Conservation (phyloP, 2,797 vertebrate genomes). For the Esox masquinongy region DNA sequence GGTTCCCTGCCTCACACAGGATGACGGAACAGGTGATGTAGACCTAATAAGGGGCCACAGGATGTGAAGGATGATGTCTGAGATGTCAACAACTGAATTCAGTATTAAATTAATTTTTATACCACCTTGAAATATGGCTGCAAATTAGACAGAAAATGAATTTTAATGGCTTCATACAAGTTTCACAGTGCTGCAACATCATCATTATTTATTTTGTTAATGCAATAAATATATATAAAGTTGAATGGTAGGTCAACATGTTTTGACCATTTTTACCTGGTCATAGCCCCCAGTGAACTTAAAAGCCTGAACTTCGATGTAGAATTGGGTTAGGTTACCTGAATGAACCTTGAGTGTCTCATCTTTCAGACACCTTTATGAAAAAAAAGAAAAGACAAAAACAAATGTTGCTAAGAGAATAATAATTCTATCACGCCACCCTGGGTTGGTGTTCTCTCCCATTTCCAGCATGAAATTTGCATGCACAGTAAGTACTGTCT, state of each 20-base stretch:
- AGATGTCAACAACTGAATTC: too few species aligned
- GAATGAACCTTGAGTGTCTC: conserved; percentile 47
- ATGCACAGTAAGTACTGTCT: neutral
- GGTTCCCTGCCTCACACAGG: too few species aligned
- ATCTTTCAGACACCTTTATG: conserved; percentile 65
- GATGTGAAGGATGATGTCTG: neutral
- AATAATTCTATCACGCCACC: too few species aligned
- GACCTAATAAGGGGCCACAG: neutral
- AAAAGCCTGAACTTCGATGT: conserved; percentile 71
- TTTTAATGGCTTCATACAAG: neutral
- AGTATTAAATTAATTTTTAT: too few species aligned
- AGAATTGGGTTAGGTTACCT: conserved; percentile 38
- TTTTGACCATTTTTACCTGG: conserved; percentile 51
- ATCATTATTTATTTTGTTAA: neutral
- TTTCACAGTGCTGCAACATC: neutral
- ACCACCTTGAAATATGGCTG: neutral
- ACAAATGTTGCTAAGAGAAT: neutral
- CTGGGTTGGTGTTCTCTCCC: neutral
- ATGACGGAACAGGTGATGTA: too few species aligned
- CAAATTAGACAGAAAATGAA: neutral
- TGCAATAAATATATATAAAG: neutral
- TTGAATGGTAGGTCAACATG: neutral
- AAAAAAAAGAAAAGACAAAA: neutral
- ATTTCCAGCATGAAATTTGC: neutral
- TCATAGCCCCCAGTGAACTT: conserved; percentile 70